Base-by-base conservation (phyloP, 2,113 vertebrate genomes). In the Myotis davidii region DNA sequence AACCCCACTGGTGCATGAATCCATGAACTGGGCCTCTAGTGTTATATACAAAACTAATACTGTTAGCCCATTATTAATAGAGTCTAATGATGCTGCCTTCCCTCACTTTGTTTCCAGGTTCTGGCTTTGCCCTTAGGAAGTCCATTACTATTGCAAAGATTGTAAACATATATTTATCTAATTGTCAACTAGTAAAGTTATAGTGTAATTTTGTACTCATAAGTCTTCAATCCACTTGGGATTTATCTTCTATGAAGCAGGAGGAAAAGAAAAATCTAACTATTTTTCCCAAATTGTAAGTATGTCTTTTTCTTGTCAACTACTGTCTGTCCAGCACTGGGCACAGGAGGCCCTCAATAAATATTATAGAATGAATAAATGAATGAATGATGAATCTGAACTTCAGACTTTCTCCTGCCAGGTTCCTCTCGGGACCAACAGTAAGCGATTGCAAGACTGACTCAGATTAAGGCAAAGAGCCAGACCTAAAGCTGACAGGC, bases 331-430 rank as follows among this genome's bases (percentile, higher is more conserved):
- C 37, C 5, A 65, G 70, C 27, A 25, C 2, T 32, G 21, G 78
- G n/a, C 73, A 88, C 54, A 82, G 76, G 74, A 67, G 54, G 21
- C n/a, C 69, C 78, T 88, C 52, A 34, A 27, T 90, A 97, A 90
- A 86, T 94, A 92, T 96, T 94, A 82, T 25, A 67, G 42, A 90
- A 91, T 52, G 90, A 96, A 96, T 94, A 95, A 92, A 88, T 90
- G 83, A 92, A 90, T 76, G 45, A 85, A 37, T 20, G 37, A 85
- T 88, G 90, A 96, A 56, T 88, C 9, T 37, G 64, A 96, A 85
- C 42, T 95, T 93, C 73, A 96, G 59, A 91, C 14, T 74, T 69
- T 78, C 72, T 85, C 56, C 92, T 92, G 29, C 39, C 16, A 74
- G n/a, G 37, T 82, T 84, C 78, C 77, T 50, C 67, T 91, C 65